A percentile compares a stretch with the other conserved stretches of the same genome.
phyloP scores from a whole-genome alignment of 1,140 invertebrate genomes.

The Drosophila mojavensis region DNA sequence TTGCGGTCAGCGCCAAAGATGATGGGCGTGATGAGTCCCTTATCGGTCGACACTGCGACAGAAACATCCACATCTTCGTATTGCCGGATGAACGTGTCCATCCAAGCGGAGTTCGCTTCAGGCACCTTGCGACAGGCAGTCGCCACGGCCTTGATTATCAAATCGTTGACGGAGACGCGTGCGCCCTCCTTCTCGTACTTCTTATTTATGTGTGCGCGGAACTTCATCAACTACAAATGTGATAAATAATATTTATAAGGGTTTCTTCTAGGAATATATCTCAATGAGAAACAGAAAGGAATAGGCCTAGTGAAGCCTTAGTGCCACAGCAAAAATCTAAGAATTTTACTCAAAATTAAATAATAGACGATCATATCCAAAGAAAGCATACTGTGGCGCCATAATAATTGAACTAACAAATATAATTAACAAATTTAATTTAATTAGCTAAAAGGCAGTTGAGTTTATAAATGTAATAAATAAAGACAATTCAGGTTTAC shows the following conservation, averaged over 20 bases:
- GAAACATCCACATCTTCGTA: conserved; percentile 96
- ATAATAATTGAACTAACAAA: too few species aligned
- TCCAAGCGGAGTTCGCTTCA: conserved; percentile 97
- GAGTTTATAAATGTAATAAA: too few species aligned
- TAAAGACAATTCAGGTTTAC: too few species aligned
- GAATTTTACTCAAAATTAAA: too few species aligned
- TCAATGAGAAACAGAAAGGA: too few species aligned
- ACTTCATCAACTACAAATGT: conserved; percentile 85
- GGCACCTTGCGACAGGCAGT: conserved; percentile 96
- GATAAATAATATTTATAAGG: background rate
- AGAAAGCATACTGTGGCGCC: too few species aligned
- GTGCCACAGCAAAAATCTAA: too few species aligned
- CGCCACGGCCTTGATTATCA: conserved; percentile 98
- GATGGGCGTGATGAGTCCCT: conserved; percentile 98
- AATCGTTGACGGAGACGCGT: conserved; percentile 98
- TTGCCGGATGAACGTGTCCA: conserved; percentile 97
- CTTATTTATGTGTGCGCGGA: conserved; percentile 90
- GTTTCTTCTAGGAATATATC: too few species aligned
- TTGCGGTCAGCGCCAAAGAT: conserved; percentile 97
- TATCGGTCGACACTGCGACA: conserved; percentile 97
- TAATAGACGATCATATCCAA: background rate
- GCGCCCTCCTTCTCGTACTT: conserved; percentile 91
- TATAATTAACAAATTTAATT: background rate
- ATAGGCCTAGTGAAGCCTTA: too few species aligned
- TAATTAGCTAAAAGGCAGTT: too few species aligned